Evolutionary conservation across 2,797 vertebrate genomes (phyloP).

Genomic region (Vultur gryphus): DNA sequence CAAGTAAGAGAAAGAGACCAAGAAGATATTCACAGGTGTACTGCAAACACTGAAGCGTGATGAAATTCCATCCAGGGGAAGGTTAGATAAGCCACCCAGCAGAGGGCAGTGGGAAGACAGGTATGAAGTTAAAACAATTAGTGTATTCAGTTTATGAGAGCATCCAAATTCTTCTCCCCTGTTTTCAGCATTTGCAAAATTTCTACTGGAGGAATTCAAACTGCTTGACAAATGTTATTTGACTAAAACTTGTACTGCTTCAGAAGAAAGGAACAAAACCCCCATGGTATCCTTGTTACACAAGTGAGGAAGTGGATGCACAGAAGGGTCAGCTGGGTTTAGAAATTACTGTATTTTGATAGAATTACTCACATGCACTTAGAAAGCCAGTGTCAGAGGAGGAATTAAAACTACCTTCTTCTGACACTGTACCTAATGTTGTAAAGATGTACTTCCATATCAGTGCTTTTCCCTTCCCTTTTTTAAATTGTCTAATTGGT

Average conservation of each 20-base stretch:
- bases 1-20: not conserved
- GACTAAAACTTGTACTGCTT: not conserved
- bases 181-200: not conserved
- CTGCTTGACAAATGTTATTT: not conserved
- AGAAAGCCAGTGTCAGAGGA: not conserved
- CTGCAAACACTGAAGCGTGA: not conserved
- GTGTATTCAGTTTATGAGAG: not conserved
- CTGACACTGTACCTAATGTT: not conserved
- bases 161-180: not conserved
- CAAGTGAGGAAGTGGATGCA: not conserved
- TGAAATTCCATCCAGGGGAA: rapidly evolving
- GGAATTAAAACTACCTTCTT: not conserved
- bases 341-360: not conserved
- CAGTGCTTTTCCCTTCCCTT: not conserved
- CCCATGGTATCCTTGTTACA: rapidly evolving
- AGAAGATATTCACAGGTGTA: not conserved
- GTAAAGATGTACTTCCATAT: not conserved
- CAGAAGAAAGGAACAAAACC: not conserved
- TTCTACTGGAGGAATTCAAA: not conserved
- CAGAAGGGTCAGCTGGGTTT: not conserved
- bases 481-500: not conserved
- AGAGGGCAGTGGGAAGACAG: conserved; percentile 1
- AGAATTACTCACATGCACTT: not conserved
- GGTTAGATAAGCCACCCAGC: not conserved
- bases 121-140: not conserved